Percentiles rank a stretch among this genome's conserved stretches.
These are phyloP conservation scores for Melanerpes aurifrons DNA, from an alignment of 2,113 vertebrate genomes.

Conservation along the genomic window DNA sequence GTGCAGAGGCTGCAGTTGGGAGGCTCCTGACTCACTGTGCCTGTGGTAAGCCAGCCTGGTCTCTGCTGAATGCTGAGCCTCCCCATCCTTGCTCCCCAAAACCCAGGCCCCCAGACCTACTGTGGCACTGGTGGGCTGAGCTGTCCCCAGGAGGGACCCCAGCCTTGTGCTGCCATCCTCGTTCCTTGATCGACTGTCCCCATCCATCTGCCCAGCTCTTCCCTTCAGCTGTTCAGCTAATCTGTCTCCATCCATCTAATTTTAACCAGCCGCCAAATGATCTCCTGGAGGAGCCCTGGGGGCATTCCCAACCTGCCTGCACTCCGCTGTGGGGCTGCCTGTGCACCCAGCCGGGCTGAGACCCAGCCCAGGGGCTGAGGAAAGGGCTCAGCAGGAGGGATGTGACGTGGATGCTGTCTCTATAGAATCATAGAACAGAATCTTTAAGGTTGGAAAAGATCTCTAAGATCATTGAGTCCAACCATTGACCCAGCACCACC, in stretches of 20 bases:
- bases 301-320: neutral
- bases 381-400: neutral
- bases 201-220: slow-evolving; percentile 11
- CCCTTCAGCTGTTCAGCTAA: slow-evolving; percentile 62
- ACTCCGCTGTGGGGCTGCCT: neutral
- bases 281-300: slow-evolving; percentile 28
- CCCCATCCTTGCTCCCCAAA: neutral
- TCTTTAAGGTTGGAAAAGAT: no score
- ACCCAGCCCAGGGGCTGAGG: neutral
- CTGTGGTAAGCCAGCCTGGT: neutral
- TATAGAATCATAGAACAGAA: no score
- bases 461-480: no score
- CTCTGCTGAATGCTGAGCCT: neutral
- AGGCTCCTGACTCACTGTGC: neutral
- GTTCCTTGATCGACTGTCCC: neutral
- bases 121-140: neutral
- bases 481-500: no score
- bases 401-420: accelerated
- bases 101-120: neutral
- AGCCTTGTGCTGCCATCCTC: neutral
- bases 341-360: accelerated
- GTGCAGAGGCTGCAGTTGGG: neutral
- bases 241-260: slow-evolving; percentile 63
- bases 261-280: slow-evolving; percentile 47
- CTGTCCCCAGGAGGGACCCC: neutral